A percentile compares a stretch with the other conserved stretches of the same genome.
Evolutionary conservation across 2,888 invertebrate species (phyloP).

Genomic region (Spodoptera littoralis): DNA sequence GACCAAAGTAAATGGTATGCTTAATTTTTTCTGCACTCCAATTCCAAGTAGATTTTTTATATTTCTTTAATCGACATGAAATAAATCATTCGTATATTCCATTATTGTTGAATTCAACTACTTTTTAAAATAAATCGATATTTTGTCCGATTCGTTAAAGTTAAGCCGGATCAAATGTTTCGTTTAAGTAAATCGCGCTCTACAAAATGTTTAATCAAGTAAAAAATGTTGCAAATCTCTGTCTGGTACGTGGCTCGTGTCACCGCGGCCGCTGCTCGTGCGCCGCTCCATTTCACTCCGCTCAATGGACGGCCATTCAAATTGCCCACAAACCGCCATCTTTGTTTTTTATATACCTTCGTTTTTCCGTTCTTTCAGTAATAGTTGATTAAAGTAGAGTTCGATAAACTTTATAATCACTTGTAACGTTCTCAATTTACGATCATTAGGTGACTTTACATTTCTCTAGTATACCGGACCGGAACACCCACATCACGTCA

Average conservation of each 20-base stretch:
- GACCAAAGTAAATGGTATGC: constrained; percentile 33
- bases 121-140: constrained; percentile 46
- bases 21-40: constrained; percentile 30
- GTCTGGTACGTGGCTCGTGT: constrained; percentile 77
- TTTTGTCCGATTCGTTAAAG: constrained; percentile 49
- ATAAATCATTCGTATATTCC: constrained; percentile 47
- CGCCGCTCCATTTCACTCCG: constrained; percentile 77
- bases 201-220: constrained; percentile 42
- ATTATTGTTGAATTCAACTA: constrained; percentile 38
- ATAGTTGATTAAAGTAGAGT: constrained; percentile 72
- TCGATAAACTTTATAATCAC: constrained; percentile 70
- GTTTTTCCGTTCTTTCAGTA: constrained; percentile 74
- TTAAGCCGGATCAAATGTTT: constrained; percentile 48
- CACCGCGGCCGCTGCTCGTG: constrained; percentile 69
- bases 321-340: constrained; percentile 74
- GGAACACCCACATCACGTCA: constrained; percentile 61
- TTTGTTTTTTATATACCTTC: constrained; percentile 71
- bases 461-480: constrained; percentile 46
- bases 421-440: constrained; percentile 64
- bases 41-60: constrained; percentile 20
- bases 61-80: constrained; percentile 50
- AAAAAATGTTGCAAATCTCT: constrained; percentile 69
- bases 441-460: constrained; percentile 59
- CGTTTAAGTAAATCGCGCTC: constrained; percentile 49
- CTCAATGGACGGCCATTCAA: constrained; percentile 79